phyloP scores from a whole-genome alignment of 1,140 invertebrate genomes.

The Proctacanthus coquilletti region DNA sequence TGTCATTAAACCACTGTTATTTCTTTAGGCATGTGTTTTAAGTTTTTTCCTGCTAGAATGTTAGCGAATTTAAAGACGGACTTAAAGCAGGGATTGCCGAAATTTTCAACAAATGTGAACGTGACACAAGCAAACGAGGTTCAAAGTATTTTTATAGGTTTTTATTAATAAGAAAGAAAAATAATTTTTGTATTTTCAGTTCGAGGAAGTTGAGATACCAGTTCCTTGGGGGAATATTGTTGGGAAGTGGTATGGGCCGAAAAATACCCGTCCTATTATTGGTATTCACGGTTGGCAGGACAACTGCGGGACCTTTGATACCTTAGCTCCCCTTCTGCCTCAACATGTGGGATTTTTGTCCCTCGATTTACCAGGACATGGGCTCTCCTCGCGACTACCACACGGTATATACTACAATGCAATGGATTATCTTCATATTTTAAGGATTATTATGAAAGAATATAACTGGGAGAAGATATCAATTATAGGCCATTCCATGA shows the following conservation, averaged over 20 bases:
- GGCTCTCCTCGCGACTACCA: conserved; percentile 48
- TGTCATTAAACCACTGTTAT: too few relatives aligned
- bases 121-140: too few relatives aligned
- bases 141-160: too few relatives aligned
- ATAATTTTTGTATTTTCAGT: conserved; percentile 12
- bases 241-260: conserved; percentile 52
- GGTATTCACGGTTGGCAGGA: conserved; percentile 63
- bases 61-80: too few relatives aligned
- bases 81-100: too few relatives aligned
- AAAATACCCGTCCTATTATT: conserved; percentile 44
- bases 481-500: conserved; percentile 52
- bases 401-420: conserved; percentile 42
- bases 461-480: conserved; percentile 53
- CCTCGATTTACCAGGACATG: conserved; percentile 56
- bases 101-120: too few relatives aligned
- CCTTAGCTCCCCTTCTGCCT: conserved; percentile 42
- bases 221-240: conserved; percentile 48
- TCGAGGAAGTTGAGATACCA: conserved; percentile 47
- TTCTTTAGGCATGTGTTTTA: too few relatives aligned
- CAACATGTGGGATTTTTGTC: conserved; percentile 42
- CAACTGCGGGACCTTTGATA: conserved; percentile 58
- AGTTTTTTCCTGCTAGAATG: too few relatives aligned
- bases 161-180: too few relatives aligned
- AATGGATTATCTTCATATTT: conserved; percentile 35
- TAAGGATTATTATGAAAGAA: conserved; percentile 41